Base-by-base conservation (phyloP, 2,797 vertebrate species). In the Argyrosomus regius region DNA sequence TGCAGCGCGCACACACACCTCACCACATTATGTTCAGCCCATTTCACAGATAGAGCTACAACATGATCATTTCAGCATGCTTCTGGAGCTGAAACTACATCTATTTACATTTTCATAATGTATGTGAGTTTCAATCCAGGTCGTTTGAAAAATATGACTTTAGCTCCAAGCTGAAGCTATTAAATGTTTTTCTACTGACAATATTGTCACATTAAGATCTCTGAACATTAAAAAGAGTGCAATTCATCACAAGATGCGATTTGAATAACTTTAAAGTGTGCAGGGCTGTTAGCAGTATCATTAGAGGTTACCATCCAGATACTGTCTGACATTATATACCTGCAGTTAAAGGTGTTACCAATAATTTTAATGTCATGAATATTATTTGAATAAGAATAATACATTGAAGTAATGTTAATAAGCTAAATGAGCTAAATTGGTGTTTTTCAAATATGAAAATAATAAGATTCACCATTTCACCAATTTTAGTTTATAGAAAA, bases 41-140 rank as follows among this genome's bases (percentile, higher is more conserved):
- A 62, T 59, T 85, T 80, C 68, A 67, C 77, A 80, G 82, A 86
- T 75, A 86, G 82, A 68, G 49, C 70, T 57, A 45, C 64, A 57
- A 58, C 60, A 59, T 63, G 61, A 54, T 48, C 43, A 52, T 65
- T 80, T 73, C 24, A 62, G 65, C 57, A 77, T 52, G 63, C 17
- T 41, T 59, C 52, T 59, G 56, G 22, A 28, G 24, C 64, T 9
- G n/a, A 56, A 71, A 49, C 59, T 6, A 16, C 9, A 52, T 63
- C 14, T 6, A 50, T 61, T 69, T 61, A 39, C 17, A 54, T 46
- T 43, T 45, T 57, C 3, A 58, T 3, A 54, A 48, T 35, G 11
- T 26, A 52, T 4, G 18, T 13, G 35, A 28, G 35, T 39, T 53
- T 48, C 4, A 59, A 22, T 5, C 49, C 31, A n/a, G 0, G 43